These are phyloP conservation scores for Ia io DNA, from an alignment of 2,113 vertebrate species.

Conservation along the genomic window DNA sequence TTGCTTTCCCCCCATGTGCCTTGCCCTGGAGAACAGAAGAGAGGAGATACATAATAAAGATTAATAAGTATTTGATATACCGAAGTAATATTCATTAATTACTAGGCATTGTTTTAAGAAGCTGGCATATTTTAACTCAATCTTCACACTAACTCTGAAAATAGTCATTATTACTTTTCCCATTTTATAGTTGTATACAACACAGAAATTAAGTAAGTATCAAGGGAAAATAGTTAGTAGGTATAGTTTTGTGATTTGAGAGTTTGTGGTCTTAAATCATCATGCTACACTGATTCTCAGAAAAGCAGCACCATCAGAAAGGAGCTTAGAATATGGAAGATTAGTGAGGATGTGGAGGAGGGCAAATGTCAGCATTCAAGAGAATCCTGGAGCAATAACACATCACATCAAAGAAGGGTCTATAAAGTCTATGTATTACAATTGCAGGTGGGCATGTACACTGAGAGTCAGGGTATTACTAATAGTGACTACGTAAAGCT, in stretches of 20 bases:
- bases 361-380: neutral
- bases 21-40: neutral
- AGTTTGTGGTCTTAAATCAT: neutral
- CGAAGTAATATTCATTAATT: slow-evolving; percentile 2
- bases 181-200: neutral
- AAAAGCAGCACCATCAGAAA: neutral
- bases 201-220: neutral
- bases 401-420: neutral
- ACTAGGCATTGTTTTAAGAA: neutral
- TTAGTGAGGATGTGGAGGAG: neutral
- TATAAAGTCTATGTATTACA: neutral
- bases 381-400: neutral
- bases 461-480: neutral
- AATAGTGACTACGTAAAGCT: neutral
- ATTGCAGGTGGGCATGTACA: too few species aligned
- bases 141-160: neutral
- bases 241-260: neutral
- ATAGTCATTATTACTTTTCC: neutral
- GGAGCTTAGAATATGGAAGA: neutral
- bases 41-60: neutral
- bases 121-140: neutral
- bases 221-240: neutral
- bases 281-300: neutral
- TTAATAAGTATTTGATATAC: neutral
- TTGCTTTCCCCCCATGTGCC: neutral